Evolutionary conservation across 2,797 vertebrate species (phyloP).

Genomic region (Orestias chungarensis): DNA sequence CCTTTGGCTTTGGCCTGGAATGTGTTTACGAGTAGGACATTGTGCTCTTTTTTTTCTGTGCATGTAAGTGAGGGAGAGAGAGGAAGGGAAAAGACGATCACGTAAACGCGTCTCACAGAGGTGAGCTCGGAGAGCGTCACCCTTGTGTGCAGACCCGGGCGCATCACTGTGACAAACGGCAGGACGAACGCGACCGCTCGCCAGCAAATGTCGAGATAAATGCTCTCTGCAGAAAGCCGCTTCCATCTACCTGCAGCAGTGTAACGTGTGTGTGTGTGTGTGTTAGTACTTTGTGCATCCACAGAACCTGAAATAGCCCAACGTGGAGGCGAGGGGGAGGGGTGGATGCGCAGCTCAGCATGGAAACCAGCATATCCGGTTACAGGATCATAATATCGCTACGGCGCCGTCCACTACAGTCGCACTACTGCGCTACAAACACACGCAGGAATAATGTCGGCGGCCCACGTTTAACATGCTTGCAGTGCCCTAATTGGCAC

Average conservation of each 20-base stretch:
- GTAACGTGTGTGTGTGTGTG: conserved; percentile 27
- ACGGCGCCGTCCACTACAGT: conserved; percentile 75
- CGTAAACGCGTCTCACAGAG: conserved; percentile 12
- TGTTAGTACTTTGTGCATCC: conserved; percentile 49
- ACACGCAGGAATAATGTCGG: conserved; percentile 22
- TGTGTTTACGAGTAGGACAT: conserved; percentile 69
- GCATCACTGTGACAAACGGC: conserved; percentile 24
- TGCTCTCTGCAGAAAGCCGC: not conserved
- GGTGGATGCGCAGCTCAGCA: conserved; percentile 84
- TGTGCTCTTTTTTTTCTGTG: conserved; percentile 33
- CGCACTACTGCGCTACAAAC: conserved; percentile 53
- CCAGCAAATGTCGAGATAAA: not conserved
- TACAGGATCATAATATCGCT: conserved; percentile 93
- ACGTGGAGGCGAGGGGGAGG: conserved; percentile 74
- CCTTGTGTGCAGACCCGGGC: conserved; percentile 50
- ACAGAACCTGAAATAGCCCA: conserved; percentile 88
- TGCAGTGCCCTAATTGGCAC: conserved; percentile 26
- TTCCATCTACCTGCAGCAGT: conserved; percentile 52
- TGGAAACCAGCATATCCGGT: conserved; percentile 91
- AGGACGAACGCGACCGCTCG: conserved; percentile 5
- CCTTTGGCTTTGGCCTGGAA: conserved; percentile 69
- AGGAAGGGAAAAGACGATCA: not conserved
- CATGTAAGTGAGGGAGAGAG: not conserved
- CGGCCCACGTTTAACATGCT: conserved; percentile 29
- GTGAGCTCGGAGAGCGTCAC: conserved; percentile 36